phyloP scores from a whole-genome alignment of 1,140 invertebrate genomes.

The Cataglyphis hispanica region DNA sequence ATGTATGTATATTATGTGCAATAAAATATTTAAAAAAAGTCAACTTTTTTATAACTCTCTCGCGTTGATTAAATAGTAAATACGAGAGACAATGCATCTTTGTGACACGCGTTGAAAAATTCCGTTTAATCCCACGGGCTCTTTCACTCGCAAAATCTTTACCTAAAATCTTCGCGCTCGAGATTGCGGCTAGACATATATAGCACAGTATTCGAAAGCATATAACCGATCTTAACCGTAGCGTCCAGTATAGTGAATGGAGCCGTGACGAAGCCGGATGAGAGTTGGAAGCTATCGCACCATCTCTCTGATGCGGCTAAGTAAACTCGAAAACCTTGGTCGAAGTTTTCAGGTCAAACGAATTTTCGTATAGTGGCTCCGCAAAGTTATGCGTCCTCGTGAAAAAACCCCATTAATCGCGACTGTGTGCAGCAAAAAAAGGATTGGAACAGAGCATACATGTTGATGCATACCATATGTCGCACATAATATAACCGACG shows the following conservation, averaged over 20 bases:
- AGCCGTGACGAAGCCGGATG: constrained; percentile 32
- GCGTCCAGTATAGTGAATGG: constrained; percentile 38
- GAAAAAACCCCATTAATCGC: constrained; percentile 59
- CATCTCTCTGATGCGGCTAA: constrained; percentile 56
- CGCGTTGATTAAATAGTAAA: constrained; percentile 2
- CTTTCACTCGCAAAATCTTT: constrained; percentile 52
- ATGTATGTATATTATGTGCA: neutral
- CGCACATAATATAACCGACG: constrained; percentile 13
- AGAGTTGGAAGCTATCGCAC: constrained; percentile 49
- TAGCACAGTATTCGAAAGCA: constrained; percentile 28
- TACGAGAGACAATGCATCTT: neutral
- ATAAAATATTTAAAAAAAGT: neutral
- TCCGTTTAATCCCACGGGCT: constrained; percentile 9
- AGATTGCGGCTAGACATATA: constrained; percentile 51
- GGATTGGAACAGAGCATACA: constrained; percentile 28
- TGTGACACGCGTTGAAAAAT: constrained; percentile 3
- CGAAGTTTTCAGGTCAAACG: constrained; percentile 53
- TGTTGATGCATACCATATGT: neutral
- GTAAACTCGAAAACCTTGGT: constrained; percentile 48
- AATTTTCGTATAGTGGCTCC: constrained; percentile 30
- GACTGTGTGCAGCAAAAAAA: constrained; percentile 13
- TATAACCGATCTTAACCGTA: constrained; percentile 56
- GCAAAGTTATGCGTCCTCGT: constrained; percentile 36
- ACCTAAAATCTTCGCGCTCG: constrained; percentile 40
- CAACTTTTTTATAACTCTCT: neutral